Evolutionary conservation across 1,140 invertebrate species (phyloP).

Genomic region (Latrodectus geometricus): DNA sequence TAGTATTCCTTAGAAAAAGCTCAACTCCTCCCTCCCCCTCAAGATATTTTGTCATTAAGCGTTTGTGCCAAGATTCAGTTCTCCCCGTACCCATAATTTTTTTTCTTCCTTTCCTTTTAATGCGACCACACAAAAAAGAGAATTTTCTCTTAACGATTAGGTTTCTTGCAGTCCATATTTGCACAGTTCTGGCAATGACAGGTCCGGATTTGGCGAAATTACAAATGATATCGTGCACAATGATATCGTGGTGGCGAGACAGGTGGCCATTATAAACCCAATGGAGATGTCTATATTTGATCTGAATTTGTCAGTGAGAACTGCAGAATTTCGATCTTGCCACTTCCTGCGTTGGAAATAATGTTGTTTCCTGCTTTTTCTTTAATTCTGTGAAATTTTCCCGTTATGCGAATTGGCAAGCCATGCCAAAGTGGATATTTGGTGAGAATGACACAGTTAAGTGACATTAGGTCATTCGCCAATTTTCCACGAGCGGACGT

Average conservation of each 20-base stretch:
- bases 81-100: background rate
- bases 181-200: slow-evolving; percentile 19
- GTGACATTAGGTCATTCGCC: no score
- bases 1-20: slow-evolving; percentile 20
- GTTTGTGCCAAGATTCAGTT: background rate
- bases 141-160: slow-evolving; percentile 5
- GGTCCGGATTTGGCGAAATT: slow-evolving; percentile 50
- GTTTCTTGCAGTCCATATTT: slow-evolving; percentile 6
- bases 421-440: background rate
- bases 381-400: background rate
- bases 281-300: background rate
- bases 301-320: slow-evolving; percentile 4
- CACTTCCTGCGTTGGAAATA: slow-evolving; percentile 21
- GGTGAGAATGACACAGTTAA: background rate
- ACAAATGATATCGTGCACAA: slow-evolving; percentile 43
- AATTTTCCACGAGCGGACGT: no score
- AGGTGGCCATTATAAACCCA: slow-evolving; percentile 10
- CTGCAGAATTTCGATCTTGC: background rate
- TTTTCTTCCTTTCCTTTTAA: background rate
- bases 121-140: background rate
- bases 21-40: background rate
- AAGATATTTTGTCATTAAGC: slow-evolving; percentile 32
- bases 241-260: background rate
- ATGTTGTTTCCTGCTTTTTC: slow-evolving; percentile 49
- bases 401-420: slow-evolving; percentile 2